Conservation (phyloP, 2,888 invertebrate species). For the Nowickia ferox region DNA sequence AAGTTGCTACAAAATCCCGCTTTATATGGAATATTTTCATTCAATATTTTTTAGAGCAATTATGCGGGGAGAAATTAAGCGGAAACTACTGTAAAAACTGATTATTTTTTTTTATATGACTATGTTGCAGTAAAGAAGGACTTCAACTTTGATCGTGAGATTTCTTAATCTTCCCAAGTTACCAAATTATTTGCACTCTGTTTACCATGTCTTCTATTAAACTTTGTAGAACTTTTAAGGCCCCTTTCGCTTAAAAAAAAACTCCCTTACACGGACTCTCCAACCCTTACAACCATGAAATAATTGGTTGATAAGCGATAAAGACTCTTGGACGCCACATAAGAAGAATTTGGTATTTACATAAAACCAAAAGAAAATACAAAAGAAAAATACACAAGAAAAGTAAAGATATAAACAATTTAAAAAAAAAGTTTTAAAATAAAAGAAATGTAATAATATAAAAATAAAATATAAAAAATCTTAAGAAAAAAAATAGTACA, state of each 20-base stretch:
- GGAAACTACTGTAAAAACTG: too few relatives aligned
- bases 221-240: background rate
- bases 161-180: too few relatives aligned
- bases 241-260: background rate
- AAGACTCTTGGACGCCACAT: slow-evolving; percentile 69
- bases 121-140: too few relatives aligned
- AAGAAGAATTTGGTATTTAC: slow-evolving; percentile 60
- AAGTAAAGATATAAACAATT: slow-evolving; percentile 51
- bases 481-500: background rate
- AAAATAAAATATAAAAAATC: slow-evolving; percentile 75
- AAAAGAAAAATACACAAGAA: slow-evolving; percentile 35
- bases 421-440: slow-evolving; percentile 41
- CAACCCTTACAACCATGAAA: background rate
- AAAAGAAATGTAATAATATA: slow-evolving; percentile 68
- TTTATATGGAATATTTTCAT: too few relatives aligned
- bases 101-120: too few relatives aligned
- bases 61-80: too few relatives aligned
- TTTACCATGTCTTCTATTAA: background rate
- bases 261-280: background rate
- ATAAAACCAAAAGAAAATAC: slow-evolving; percentile 60
- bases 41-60: too few relatives aligned
- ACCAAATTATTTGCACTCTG: too few relatives aligned
- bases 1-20: too few relatives aligned
- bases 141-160: too few relatives aligned
- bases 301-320: slow-evolving; percentile 49